A percentile compares a stretch with the other conserved stretches of the same genome.
Evolutionary conservation across 2,888 invertebrate species (phyloP).

Genomic region (Scaptodrosophila latifasciaeformis): DNA sequence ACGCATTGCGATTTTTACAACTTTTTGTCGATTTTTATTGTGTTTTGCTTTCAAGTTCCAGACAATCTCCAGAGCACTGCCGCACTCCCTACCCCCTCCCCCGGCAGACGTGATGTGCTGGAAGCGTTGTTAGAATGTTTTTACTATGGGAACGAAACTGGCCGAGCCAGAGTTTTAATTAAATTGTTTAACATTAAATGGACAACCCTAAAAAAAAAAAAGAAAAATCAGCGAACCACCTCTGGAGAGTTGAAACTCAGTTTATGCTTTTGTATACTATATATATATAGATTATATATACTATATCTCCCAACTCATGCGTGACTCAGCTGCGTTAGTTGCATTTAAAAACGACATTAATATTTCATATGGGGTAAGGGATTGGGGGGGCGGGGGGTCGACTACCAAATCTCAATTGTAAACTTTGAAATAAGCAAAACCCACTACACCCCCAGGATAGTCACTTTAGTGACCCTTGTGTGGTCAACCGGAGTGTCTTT

Average conservation of each 20-base stretch:
- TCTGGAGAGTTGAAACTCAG: neutral
- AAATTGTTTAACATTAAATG: constrained; percentile 20
- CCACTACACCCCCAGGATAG: too few species aligned
- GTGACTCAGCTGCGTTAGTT: neutral
- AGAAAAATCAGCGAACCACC: too few species aligned
- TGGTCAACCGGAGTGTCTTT: too few species aligned
- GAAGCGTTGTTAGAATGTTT: neutral
- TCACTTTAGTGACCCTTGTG: too few species aligned
- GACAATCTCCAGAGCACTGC: neutral
- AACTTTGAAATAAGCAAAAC: neutral
- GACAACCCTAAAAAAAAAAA: too few species aligned
- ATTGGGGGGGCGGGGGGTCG: neutral
- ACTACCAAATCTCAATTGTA: neutral
- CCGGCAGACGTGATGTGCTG: constrained; percentile 7
- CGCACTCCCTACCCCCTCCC: neutral
- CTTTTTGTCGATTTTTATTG: constrained; percentile 30
- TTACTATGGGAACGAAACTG: too few species aligned
- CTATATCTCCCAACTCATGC: constrained; percentile 25
- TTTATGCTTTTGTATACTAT: neutral
- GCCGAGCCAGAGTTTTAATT: constrained; percentile 17
- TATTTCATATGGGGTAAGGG: constrained; percentile 28
- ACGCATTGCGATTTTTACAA: constrained; percentile 31
- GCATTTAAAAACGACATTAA: constrained; percentile 36
- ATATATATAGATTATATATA: neutral
- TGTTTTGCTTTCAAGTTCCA: constrained; percentile 18